These are phyloP conservation scores for Agelastica alni DNA, from an alignment of 2,888 invertebrate species.

Conservation along the genomic window DNA sequence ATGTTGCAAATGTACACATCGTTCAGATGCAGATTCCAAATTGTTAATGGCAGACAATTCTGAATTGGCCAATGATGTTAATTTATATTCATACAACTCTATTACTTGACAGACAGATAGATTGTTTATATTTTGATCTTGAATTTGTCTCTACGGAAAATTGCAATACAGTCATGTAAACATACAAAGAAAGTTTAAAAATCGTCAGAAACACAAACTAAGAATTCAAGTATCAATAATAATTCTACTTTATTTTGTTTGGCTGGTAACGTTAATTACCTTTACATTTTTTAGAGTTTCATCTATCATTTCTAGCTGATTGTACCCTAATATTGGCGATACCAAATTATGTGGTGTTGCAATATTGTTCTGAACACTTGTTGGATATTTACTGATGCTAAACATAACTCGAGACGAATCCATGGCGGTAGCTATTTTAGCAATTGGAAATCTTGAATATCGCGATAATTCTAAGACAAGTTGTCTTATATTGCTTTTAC, in stretches of 20 bases:
- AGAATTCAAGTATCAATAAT: too few species aligned
- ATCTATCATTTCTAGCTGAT: slow-evolving; percentile 49
- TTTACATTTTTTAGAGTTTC: slow-evolving; percentile 43
- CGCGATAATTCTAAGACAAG: slow-evolving; percentile 52
- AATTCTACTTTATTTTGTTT: too few species aligned
- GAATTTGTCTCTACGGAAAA: slow-evolving; percentile 29
- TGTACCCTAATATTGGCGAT: slow-evolving; percentile 46
- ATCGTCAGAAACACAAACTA: too few species aligned
- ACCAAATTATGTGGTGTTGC: slow-evolving; percentile 27
- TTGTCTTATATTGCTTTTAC: slow-evolving; percentile 56
- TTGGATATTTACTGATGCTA: not conserved
- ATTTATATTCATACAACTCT: slow-evolving; percentile 74
- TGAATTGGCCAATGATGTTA: slow-evolving; percentile 61
- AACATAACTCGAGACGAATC: slow-evolving; percentile 40
- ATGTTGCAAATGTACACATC: slow-evolving; percentile 60
- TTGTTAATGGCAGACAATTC: slow-evolving; percentile 59
- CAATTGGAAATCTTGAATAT: slow-evolving; percentile 41
- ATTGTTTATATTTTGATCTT: slow-evolving; percentile 57
- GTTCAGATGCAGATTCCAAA: slow-evolving; percentile 60
- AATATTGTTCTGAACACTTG: slow-evolving; percentile 7
- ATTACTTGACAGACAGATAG: slow-evolving; percentile 70
- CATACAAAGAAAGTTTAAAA: too few species aligned
- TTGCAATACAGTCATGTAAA: too few species aligned
- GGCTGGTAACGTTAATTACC: too few species aligned
- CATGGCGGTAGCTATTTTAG: slow-evolving; percentile 44